Conservation (phyloP, 1,140 invertebrate species). For the Microplitis demolitor region DNA sequence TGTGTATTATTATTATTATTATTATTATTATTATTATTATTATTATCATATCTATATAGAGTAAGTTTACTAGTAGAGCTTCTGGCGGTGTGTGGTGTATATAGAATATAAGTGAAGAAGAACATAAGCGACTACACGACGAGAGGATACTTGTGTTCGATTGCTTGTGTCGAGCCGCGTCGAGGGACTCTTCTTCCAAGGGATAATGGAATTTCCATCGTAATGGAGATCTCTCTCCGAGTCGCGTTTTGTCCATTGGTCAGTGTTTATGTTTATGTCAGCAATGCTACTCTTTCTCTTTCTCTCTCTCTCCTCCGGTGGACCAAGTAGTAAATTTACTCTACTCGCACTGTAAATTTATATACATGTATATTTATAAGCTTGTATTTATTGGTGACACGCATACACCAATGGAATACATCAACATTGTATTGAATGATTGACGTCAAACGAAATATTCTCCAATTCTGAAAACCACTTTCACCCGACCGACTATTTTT, state of each 20-base stretch:
- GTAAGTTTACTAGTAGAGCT: too few species aligned
- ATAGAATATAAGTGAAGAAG: background rate
- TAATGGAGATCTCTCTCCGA: constrained; percentile 26
- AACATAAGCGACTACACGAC: constrained; percentile 3
- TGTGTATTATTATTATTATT: background rate
- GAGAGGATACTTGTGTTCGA: constrained; percentile 23
- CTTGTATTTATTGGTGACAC: background rate
- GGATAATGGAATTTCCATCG: constrained; percentile 30
- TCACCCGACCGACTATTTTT: too few species aligned
- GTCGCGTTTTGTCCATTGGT: constrained; percentile 26
- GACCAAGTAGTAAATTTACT: background rate
- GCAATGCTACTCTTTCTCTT: background rate
- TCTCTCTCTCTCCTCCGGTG: too few species aligned
- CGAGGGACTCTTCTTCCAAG: constrained; percentile 24
- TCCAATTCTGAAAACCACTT: too few species aligned
- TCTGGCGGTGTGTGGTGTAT: background rate
- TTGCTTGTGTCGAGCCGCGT: constrained; percentile 23
- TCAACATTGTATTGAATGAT: too few species aligned
- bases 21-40: too few species aligned
- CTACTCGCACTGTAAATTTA: too few species aligned
- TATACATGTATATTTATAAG: background rate
- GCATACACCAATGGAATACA: too few species aligned
- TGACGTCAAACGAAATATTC: too few species aligned
- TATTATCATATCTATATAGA: background rate
- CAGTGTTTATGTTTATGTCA: constrained; percentile 22